phyloP scores from a whole-genome alignment of 2,888 invertebrate genomes.

The Cheilosia pagana region DNA sequence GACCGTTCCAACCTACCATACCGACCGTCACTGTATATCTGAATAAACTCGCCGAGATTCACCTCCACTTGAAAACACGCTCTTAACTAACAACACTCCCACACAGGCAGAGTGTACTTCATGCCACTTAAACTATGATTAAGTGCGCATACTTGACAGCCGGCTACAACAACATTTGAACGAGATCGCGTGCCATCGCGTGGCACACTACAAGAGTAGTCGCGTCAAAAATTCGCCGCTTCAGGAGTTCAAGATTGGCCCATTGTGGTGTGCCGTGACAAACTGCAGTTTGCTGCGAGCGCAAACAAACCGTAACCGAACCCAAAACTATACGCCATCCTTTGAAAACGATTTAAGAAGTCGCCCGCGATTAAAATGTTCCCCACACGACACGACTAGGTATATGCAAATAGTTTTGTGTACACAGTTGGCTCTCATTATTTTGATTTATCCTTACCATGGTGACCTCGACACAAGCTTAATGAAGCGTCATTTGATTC shows the following conservation, averaged over 20 bases:
- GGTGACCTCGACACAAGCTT: slow-evolving; percentile 58
- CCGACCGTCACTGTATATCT: not conserved
- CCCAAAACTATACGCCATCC: slow-evolving; percentile 17
- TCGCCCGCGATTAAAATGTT: slow-evolving; percentile 42
- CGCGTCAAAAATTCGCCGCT: slow-evolving; percentile 28
- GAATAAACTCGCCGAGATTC: not conserved
- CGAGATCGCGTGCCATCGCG: slow-evolving; percentile 64
- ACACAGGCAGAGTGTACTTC: slow-evolving; percentile 25
- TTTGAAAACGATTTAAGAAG: slow-evolving; percentile 46
- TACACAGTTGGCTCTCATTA: slow-evolving; percentile 8
- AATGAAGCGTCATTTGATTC: slow-evolving; percentile 56
- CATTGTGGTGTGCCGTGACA: slow-evolving; percentile 48
- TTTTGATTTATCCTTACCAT: slow-evolving; percentile 48
- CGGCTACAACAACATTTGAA: slow-evolving; percentile 25
- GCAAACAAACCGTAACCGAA: slow-evolving; percentile 38
- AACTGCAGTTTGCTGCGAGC: slow-evolving; percentile 41
- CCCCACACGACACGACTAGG: not conserved
- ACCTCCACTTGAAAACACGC: slow-evolving; percentile 2
- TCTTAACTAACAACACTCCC: slow-evolving; percentile 9
- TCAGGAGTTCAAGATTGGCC: slow-evolving; percentile 24
- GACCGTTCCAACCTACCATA: not conserved
- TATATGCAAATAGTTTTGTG: slow-evolving; percentile 36
- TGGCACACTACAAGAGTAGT: slow-evolving; percentile 15
- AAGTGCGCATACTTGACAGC: slow-evolving; percentile 52
- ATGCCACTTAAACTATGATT: slow-evolving; percentile 70